Evolutionary conservation across 2,888 invertebrate genomes (phyloP).

Genomic region (Hecatera dysodea): DNA sequence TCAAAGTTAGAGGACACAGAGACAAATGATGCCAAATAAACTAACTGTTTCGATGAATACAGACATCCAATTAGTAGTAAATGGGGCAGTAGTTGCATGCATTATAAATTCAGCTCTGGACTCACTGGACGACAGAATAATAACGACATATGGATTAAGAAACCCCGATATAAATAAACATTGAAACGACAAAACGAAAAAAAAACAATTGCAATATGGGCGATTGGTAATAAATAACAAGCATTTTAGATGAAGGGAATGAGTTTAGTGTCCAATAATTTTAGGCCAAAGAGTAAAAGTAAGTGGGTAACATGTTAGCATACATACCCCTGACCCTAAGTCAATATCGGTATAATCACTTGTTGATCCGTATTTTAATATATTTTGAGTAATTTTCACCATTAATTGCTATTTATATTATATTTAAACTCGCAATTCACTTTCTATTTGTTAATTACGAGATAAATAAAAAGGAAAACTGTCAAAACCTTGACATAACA

Average conservation of each 20-base stretch:
- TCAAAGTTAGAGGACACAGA: slow-evolving; percentile 78
- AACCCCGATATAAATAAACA: slow-evolving; percentile 25
- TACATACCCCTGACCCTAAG: slow-evolving; percentile 76
- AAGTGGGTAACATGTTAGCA: slow-evolving; percentile 71
- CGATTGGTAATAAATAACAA: slow-evolving; percentile 47
- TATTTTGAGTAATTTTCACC: slow-evolving; percentile 28
- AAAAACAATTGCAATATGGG: slow-evolving; percentile 48
- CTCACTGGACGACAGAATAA: slow-evolving; percentile 15
- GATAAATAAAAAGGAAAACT: slow-evolving; percentile 73
- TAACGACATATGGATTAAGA: slow-evolving; percentile 30
- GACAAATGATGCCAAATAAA: slow-evolving; percentile 62
- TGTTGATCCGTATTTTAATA: slow-evolving; percentile 41
- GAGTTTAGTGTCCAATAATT: slow-evolving; percentile 62
- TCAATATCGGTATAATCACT: slow-evolving; percentile 62
- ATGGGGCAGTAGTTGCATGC: slow-evolving; percentile 27
- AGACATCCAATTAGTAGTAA: slow-evolving; percentile 33
- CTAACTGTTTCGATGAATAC: slow-evolving; percentile 27
- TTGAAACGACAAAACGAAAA: slow-evolving; percentile 20
- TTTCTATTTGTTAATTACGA: slow-evolving; percentile 74
- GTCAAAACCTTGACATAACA: slow-evolving; percentile 77
- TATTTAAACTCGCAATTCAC: slow-evolving; percentile 69
- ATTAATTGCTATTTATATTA: slow-evolving; percentile 28
- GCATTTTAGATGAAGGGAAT: slow-evolving; percentile 44
- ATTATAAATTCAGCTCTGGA: slow-evolving; percentile 27
- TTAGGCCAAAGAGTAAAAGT: slow-evolving; percentile 81